A percentile compares a stretch with the other conserved stretches of the same genome.
Evolutionary conservation across 2,797 vertebrate species (phyloP).

Genomic region (Thalassophryne amazonica): DNA sequence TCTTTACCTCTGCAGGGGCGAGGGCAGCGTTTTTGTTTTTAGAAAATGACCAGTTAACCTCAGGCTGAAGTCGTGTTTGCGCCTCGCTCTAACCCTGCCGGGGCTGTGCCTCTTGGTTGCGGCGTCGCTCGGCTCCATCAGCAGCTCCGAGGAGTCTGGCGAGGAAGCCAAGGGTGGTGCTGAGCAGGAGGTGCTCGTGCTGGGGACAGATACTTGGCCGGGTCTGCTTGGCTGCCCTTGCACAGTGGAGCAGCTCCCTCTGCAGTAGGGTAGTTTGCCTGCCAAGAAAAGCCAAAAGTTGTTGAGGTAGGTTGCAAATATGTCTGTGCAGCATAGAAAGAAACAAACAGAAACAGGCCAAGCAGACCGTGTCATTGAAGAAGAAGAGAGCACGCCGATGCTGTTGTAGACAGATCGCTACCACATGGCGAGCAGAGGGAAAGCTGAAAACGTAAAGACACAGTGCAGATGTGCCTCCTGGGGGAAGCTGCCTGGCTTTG

Average conservation of each 20-base stretch:
- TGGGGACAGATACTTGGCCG: constrained; percentile 97
- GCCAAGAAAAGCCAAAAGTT: neutral
- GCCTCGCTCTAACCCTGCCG: constrained; percentile 79
- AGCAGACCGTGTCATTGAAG: neutral
- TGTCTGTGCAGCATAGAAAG: too few species aligned
- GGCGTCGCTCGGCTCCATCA: constrained; percentile 88
- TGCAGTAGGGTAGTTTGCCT: constrained; percentile 98
- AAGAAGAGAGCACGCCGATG: neutral
- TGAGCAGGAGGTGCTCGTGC: constrained; percentile 95
- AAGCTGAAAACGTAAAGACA: too few species aligned
- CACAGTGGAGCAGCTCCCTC: constrained; percentile 94
- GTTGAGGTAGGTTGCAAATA: too few species aligned
- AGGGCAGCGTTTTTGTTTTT: neutral
- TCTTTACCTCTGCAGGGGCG: constrained; percentile 78
- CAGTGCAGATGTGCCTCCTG: constrained; percentile 13
- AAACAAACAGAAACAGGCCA: neutral
- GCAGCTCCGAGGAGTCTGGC: constrained; percentile 91
- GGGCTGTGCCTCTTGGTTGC: constrained; percentile 91
- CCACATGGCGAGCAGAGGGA: neutral
- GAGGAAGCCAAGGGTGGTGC: constrained; percentile 90
- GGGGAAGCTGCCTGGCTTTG: constrained; percentile 19
- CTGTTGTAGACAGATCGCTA: neutral
- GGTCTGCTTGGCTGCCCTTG: constrained; percentile 96
- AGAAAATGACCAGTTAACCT: neutral
- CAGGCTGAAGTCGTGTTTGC: neutral